Conservation (phyloP, 2,888 invertebrate species). For the Cosmia pyralina region DNA sequence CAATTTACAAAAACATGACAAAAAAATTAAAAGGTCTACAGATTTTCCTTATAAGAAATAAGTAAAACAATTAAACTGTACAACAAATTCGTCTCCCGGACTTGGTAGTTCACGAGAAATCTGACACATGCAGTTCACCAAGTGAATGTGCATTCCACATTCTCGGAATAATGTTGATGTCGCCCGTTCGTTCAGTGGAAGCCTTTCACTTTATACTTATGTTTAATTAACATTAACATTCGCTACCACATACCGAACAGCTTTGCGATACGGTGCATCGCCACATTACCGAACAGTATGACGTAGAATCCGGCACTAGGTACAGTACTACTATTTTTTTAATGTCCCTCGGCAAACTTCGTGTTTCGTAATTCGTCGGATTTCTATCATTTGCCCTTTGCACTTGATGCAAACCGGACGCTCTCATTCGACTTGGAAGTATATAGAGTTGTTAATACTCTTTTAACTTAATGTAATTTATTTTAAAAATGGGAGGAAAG, state of each 20-base stretch:
- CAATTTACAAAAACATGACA: not conserved
- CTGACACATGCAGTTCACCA: conserved; percentile 54
- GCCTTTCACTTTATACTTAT: conserved; percentile 70
- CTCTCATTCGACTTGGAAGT: too few species aligned
- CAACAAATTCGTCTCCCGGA: conserved; percentile 52
- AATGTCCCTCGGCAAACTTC: too few species aligned
- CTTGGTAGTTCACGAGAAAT: conserved; percentile 51
- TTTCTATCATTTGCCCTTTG: too few species aligned
- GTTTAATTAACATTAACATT: conserved; percentile 67
- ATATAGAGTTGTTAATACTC: too few species aligned
- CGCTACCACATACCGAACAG: conserved; percentile 39
- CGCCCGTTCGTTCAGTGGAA: conserved; percentile 61
- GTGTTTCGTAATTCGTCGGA: too few species aligned
- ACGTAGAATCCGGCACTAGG: not conserved
- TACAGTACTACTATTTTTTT: too few species aligned
- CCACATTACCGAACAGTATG: conserved; percentile 38
- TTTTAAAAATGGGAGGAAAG: too few species aligned
- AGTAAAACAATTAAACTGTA: not conserved
- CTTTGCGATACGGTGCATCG: conserved; percentile 21
- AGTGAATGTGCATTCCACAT: conserved; percentile 67
- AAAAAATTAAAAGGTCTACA: not conserved
- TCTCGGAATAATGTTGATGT: conserved; percentile 61
- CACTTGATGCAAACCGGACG: too few species aligned
- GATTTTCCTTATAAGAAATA: conserved; percentile 6
- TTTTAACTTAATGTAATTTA: too few species aligned